Base-by-base conservation (phyloP, 2,888 invertebrate species). In the Drosophila leonis region DNA sequence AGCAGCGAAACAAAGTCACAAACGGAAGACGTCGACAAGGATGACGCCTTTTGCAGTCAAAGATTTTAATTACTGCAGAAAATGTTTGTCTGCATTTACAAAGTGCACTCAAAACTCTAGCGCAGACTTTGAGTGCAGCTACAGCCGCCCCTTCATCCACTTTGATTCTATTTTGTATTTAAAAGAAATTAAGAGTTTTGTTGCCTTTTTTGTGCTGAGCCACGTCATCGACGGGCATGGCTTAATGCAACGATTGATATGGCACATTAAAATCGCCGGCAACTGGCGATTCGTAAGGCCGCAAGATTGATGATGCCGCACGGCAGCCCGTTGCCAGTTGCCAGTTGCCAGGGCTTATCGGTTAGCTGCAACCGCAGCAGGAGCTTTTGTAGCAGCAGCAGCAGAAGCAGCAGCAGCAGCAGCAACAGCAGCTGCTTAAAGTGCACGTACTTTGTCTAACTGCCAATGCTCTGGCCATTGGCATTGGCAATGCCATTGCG, bases 401-500 rank as follows among this genome's bases (percentile, higher is more conserved):
- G 31, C 37, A 59, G 64, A 52, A 57, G 44, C 52, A 52, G 49
- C 66, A 75, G 66, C 63, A 75, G 33, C 49, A 56, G 75, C 59
- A 64, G 56, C 49, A 63, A 59, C 80, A 76, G 67, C 64, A 78
- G 78, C 74, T 68, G 81, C 65, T 75, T 56, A 78, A 82, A 71
- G 72, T 74, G 77, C 85, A 84, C 82, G 80, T 82, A 90, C 86
- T 90, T 90, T 90, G 86, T 88, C 88, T 85, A 88, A 82, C 90
- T 89, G 85, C 85, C 85, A 89, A 89, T 84, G 84, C 27, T 44
- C 44, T 15, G 52, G 56, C 62, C 44, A 56, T 35, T 33, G 24
- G 51, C 39, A 63, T 56, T 54, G 42, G 60, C 78, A 69, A 49
- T 75, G 70, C 65, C 73, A 75, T 29, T 77, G 67, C 79, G 71